Evolutionary conservation across 2,797 vertebrate genomes (phyloP).

Genomic region (Gambusia yucatana): DNA sequence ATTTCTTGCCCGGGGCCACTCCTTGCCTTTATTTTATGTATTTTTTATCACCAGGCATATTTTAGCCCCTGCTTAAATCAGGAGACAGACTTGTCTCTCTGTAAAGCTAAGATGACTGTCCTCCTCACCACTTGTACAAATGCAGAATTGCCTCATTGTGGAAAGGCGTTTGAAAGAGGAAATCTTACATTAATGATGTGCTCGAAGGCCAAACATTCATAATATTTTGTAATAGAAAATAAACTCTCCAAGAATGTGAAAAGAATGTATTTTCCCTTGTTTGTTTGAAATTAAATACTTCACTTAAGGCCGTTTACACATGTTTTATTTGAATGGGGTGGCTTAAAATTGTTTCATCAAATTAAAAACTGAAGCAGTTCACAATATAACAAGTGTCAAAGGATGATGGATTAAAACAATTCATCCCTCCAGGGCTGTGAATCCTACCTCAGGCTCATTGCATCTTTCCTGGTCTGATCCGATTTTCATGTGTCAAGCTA

Average conservation of each 20-base stretch:
- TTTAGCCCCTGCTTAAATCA: constrained; percentile 67
- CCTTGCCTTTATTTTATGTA: constrained; percentile 75
- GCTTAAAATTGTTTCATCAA: constrained; percentile 67
- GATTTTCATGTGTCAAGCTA: constrained; percentile 47
- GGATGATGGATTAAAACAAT: constrained; percentile 14
- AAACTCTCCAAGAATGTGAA: constrained; percentile 41
- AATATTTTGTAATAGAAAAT: constrained; percentile 34
- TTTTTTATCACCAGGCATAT: constrained; percentile 73
- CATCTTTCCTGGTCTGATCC: constrained; percentile 37
- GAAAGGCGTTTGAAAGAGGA: constrained; percentile 59
- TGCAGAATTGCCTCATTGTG: constrained; percentile 64
- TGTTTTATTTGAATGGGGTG: constrained; percentile 22
- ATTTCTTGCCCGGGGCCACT: constrained; percentile 59
- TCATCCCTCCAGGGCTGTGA: not conserved
- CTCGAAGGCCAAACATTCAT: constrained; percentile 46
- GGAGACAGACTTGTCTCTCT: constrained; percentile 45
- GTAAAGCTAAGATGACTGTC: constrained; percentile 56
- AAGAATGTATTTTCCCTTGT: constrained; percentile 57
- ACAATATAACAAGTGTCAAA: constrained; percentile 37
- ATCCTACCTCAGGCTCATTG: constrained; percentile 32
- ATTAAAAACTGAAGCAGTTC: constrained; percentile 53
- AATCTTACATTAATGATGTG: constrained; percentile 64
- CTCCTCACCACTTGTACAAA: constrained; percentile 56
- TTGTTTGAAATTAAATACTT: constrained; percentile 36
- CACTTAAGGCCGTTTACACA: constrained; percentile 67